Base-by-base conservation (phyloP, 2,888 invertebrate genomes). In the Troilus luridus region DNA sequence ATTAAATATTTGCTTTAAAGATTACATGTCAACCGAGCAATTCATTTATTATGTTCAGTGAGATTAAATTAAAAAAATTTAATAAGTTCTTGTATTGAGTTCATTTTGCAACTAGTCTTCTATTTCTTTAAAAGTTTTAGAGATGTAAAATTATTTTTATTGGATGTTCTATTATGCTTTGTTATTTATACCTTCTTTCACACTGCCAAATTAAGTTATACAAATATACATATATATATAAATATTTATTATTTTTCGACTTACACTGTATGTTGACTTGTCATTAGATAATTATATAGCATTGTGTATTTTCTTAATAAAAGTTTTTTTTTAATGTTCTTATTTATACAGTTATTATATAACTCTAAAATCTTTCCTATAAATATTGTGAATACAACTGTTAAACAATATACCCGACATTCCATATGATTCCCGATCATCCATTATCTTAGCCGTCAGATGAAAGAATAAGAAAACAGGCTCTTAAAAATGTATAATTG, bases 281-380 rank as follows among this genome's bases (percentile, higher is more conserved):
- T 58, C 85, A 56, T 85, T 85, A 54, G 56, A 58, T 85, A 11
- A 85, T 41, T 58, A 85, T 85, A 85, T 21, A 56, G 85, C 41
- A 85, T 58, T 85, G 85, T 85, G 85, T 85, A 85, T 85, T 85
- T 85, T 85, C 85, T 85, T 85, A 85, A 85, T 85, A 85, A 85
- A 85, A 85, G 17, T 56, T 85, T 56, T 85, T 85, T 77, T 67
- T 67, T n/a, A 67, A 67, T 67, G 27, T 67, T 67, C 24, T 27
- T 67, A 67, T 67, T 67, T 67, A n/a, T 41, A 41, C 41, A 41
- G 5, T 5, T 41, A 41, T 41, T 41, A 41, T 41, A 41, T 41
- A 41, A 41, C 2, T 41, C 41, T 3, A 41, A 41, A 41, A 41
- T 41, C 41, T 41, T 41, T 41, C 41, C 41, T 41, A 41, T 41